These are phyloP conservation scores for Paguma larvata DNA, from an alignment of 2,797 vertebrate species.

Conservation along the genomic window DNA sequence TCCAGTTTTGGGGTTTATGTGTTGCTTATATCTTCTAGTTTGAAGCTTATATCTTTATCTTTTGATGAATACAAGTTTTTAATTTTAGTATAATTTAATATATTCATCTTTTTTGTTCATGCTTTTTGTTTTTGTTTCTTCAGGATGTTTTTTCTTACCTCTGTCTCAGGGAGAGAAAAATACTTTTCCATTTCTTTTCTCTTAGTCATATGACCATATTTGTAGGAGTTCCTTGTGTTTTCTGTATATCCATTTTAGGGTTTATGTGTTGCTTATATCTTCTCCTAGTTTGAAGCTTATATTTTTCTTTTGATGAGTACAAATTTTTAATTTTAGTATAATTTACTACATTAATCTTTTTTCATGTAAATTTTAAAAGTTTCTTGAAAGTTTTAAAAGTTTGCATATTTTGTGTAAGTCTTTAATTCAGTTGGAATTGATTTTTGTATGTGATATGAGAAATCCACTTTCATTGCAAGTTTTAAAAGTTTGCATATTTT, in stretches of 20 bases:
- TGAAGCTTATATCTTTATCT: slow-evolving; percentile 28
- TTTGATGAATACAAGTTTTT: background rate
- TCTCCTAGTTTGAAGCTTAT: slow-evolving; percentile 13
- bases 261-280: background rate
- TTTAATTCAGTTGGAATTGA: too few species aligned
- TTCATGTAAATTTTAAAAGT: too few species aligned
- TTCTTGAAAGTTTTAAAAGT: too few species aligned
- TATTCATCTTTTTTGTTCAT: background rate
- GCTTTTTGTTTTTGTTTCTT: slow-evolving; percentile 33
- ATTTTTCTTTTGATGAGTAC: background rate
- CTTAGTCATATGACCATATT: too few species aligned
- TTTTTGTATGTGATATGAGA: too few species aligned
- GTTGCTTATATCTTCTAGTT: background rate
- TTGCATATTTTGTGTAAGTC: too few species aligned
- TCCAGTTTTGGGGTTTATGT: background rate
- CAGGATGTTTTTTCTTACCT: background rate
- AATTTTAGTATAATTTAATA: slow-evolving; percentile 7
- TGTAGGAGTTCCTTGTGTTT: too few species aligned
- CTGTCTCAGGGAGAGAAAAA: background rate
- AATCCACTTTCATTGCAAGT: too few species aligned
- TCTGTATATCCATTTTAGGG: too few species aligned
- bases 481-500: too few species aligned
- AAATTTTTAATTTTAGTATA: slow-evolving; percentile 12
- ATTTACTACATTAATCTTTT: background rate
- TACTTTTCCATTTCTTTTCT: background rate